A percentile compares a stretch with the other conserved stretches of the same genome.
Conservation (phyloP, 2,797 vertebrate genomes). For the Acipenser ruthenus region DNA sequence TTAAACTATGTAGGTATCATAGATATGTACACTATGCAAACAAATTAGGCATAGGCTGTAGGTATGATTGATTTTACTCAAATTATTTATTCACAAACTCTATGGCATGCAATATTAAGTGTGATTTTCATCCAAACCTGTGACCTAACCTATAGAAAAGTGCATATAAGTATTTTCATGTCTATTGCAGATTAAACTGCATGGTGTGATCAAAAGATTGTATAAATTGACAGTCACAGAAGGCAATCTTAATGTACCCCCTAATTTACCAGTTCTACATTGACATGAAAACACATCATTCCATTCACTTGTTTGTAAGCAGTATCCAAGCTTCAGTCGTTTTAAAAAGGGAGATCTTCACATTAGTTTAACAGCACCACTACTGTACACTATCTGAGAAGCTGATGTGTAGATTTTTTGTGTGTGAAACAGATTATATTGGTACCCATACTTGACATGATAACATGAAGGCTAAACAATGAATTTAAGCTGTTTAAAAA, state of each 20-base stretch:
- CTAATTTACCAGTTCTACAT: slow-evolving; percentile 29
- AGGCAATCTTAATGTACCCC: neutral
- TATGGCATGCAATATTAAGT: slow-evolving; percentile 56
- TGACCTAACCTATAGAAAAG: slow-evolving; percentile 79
- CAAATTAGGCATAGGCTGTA: slow-evolving; percentile 40
- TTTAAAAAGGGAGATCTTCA: slow-evolving; percentile 65
- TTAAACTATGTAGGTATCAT: too few species aligned
- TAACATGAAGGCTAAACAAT: slow-evolving; percentile 26
- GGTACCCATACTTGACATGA: slow-evolving; percentile 57
- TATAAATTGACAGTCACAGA: slow-evolving; percentile 1
- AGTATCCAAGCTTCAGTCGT: slow-evolving; percentile 64
- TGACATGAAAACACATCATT: slow-evolving; percentile 90
- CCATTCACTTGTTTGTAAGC: slow-evolving; percentile 51
- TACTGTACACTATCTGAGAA: slow-evolving; percentile 70
- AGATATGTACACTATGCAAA: too few species aligned
- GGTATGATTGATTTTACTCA: slow-evolving; percentile 61
- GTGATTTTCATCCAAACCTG: slow-evolving; percentile 70
- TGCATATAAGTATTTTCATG: slow-evolving; percentile 87
- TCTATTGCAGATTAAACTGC: slow-evolving; percentile 58
- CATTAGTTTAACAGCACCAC: slow-evolving; percentile 79
- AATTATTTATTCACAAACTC: slow-evolving; percentile 11
- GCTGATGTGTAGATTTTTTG: slow-evolving; percentile 18
- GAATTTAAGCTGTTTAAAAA: too few species aligned
- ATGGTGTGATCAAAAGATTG: slow-evolving; percentile 14
- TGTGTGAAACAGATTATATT: slow-evolving; percentile 45